Evolutionary conservation across 2,797 vertebrate species (phyloP).

Genomic region (Pangasius krempfi): DNA sequence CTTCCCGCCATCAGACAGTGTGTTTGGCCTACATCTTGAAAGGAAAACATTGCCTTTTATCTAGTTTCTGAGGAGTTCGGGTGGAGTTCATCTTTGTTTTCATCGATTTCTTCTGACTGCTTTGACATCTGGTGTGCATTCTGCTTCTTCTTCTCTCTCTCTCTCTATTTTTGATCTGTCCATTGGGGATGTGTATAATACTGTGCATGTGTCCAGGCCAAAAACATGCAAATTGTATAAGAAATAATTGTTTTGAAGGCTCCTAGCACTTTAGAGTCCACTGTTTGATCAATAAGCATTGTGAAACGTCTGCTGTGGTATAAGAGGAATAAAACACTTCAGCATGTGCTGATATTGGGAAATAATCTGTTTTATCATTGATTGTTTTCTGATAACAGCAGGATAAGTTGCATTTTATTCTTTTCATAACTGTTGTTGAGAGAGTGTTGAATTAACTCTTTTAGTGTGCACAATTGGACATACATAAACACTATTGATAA

Average conservation of each 20-base stretch:
- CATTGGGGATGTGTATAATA: background rate
- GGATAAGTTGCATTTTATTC: background rate
- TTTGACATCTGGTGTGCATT: slow-evolving; percentile 8
- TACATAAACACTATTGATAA: background rate
- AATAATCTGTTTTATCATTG: background rate
- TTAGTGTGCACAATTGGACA: background rate
- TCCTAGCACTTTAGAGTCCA: background rate
- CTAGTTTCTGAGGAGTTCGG: slow-evolving; percentile 45
- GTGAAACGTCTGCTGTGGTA: background rate
- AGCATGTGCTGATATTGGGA: background rate
- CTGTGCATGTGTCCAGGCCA: background rate
- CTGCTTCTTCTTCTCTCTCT: background rate
- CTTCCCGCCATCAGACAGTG: slow-evolving; percentile 8
- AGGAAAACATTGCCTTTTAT: slow-evolving; percentile 48
- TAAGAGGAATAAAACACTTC: background rate
- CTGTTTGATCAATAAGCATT: background rate
- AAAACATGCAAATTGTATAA: background rate
- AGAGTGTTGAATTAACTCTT: background rate
- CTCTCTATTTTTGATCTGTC: background rate
- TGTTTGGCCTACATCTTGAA: slow-evolving; percentile 21
- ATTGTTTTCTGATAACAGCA: background rate
- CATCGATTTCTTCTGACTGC: slow-evolving; percentile 27
- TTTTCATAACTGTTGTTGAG: background rate
- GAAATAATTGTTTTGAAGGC: background rate
- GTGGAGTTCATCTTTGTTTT: slow-evolving; percentile 36